Base-by-base conservation (phyloP, 2,797 vertebrate species). In the Spinibarbus caldwelli region DNA sequence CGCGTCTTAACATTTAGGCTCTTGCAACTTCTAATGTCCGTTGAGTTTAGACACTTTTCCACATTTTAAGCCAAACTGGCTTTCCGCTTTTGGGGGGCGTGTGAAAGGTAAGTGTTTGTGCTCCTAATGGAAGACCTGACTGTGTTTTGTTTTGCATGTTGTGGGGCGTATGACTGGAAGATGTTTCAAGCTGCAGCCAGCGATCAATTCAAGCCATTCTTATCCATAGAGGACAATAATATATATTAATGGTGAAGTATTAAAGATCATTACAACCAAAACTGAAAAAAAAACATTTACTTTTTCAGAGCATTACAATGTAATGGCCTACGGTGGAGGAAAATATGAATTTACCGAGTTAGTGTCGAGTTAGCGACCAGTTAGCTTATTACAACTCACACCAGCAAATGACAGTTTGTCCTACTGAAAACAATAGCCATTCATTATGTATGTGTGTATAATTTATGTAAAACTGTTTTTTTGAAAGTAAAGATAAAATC, bases 31-130 rank as follows among this genome's bases (percentile, higher is more conserved):
- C 54, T 66, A 9, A 8, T 41, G 41, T 10, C 11, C 31, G 72
- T 43, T 23, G 52, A 73, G 31, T 36, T 38, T 1, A 73, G n/a
- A 49, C 15, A 73, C 34, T 52, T 68, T 38, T 26, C 5, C 57
- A 66, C 21, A 23, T 23, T 78, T 23, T 15, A 36, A 29, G 5
- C 5, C 5, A 36, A 62, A 19, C 3, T 68, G 19, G 4, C 45
- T 31, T 62, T 29, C 6, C 23, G 67, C 14, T 26, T 64, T 36
- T 66, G 43, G 12, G 31, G 68, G 38, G 70, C 2, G 54, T 17
- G 41, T 62, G 17, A 64, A 80, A 85, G 84, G 84, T 85, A 80
- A 80, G 84, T 15, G 41, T 47, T 52, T 52, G 17, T 80, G 9
- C 12, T 71, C 0, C 14, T 78, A 36, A 38, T 59, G 29, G 8